Conservation (phyloP, 2,888 invertebrate species). For the Eristalis tenax region DNA sequence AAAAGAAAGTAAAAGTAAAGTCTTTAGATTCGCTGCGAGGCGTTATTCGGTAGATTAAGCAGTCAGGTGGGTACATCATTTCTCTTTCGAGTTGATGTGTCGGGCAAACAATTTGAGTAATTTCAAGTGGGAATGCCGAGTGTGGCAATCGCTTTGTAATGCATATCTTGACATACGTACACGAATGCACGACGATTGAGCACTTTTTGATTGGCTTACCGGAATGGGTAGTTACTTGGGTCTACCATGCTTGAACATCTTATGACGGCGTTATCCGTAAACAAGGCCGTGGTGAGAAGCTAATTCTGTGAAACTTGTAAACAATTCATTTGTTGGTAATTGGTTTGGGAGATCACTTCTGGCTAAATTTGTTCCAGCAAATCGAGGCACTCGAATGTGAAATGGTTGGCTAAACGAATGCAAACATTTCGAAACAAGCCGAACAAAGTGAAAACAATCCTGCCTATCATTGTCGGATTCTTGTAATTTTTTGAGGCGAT, state of each 20-base stretch:
- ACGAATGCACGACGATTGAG: not conserved
- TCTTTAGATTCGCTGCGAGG: conserved; percentile 41
- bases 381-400: not conserved
- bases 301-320: not conserved
- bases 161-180: not conserved
- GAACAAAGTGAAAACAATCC: too few relatives aligned
- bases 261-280: too few relatives aligned
- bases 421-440: not conserved
- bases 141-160: not conserved
- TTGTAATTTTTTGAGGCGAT: too few relatives aligned
- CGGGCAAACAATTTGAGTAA: not conserved
- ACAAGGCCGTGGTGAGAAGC: not conserved
- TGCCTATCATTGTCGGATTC: too few relatives aligned
- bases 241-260: not conserved
- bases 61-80: conserved; percentile 15
- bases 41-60: conserved; percentile 25
- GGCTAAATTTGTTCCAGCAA: not conserved
- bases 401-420: not conserved
- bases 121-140: conserved; percentile 9
- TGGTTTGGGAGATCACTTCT: not conserved
- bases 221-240: not conserved
- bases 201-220: not conserved
- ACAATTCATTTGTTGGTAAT: not conserved
- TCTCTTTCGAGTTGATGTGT: conserved; percentile 25
- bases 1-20: conserved; percentile 50